Evolutionary conservation across 2,888 invertebrate genomes (phyloP).

Genomic region (Eulithis testata): DNA sequence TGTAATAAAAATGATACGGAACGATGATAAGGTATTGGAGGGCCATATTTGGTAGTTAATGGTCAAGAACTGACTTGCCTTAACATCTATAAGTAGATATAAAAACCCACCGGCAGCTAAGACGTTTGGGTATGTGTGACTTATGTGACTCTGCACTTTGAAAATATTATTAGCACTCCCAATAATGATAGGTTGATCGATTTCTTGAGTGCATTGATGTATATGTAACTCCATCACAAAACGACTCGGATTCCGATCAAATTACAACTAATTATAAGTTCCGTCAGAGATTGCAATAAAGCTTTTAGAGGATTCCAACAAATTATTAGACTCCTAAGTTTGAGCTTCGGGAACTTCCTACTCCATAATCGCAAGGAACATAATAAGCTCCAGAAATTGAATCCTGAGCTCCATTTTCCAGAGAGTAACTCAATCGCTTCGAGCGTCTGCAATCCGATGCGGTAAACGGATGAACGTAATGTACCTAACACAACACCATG

Average conservation of each 20-base stretch:
- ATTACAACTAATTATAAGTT: slow-evolving; percentile 5
- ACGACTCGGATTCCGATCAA: background rate
- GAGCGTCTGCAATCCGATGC: slow-evolving; percentile 36
- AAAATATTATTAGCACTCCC: too few relatives aligned
- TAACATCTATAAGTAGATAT: background rate
- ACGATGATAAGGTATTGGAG: slow-evolving; percentile 4
- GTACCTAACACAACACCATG: slow-evolving; percentile 39
- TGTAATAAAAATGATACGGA: slow-evolving; percentile 31
- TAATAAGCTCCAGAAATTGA: slow-evolving; percentile 24
- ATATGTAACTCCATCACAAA: background rate
- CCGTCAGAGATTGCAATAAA: background rate
- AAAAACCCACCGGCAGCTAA: too few relatives aligned
- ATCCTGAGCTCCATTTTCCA: slow-evolving; percentile 26
- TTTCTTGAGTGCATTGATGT: too few relatives aligned
- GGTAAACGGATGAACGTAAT: slow-evolving; percentile 41
- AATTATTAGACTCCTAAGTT: slow-evolving; percentile 3
- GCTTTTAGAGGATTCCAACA: slow-evolving; percentile 10
- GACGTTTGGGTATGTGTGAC: too few relatives aligned
- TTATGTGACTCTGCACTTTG: too few relatives aligned
- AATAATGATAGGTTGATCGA: too few relatives aligned
- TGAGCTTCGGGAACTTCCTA: slow-evolving; percentile 7
- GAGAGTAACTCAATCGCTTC: slow-evolving; percentile 20
- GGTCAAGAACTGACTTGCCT: background rate
- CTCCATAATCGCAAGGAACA: slow-evolving; percentile 8
- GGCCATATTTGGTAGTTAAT: background rate